Evolutionary conservation across 2,888 invertebrate species (phyloP), one percentile per base, ranked within the genome.

Genomic region (Lasioglossum morio): DNA sequence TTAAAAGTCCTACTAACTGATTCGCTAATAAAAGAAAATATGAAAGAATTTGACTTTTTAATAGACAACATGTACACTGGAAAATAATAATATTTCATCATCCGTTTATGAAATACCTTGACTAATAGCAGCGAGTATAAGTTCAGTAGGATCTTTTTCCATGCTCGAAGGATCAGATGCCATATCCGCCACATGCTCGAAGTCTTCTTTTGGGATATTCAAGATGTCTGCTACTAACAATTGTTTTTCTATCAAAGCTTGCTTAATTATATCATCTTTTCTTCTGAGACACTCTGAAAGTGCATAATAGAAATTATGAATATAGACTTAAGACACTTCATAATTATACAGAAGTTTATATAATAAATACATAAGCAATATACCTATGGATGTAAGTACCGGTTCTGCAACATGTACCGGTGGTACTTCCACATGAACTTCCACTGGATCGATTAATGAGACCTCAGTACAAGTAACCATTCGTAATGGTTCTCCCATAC

Each of bases 351-450:
- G 23, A 23, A 40, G 7, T n/a, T 37, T 40, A 23, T 40, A 70
- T 40, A 40, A 12, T 27, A 48, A 82, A 57, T 16, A 63, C 66
- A 53, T 7, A 70, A 66, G 19, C 34, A 69, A 57, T 30, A 94
- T 96, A 97, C 97, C 97, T 95, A 97, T 96, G 90, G 98, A 97
- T 86, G 98, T 98, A 92, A 98, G 96, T 93, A 97, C 97, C 88
- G 97, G 97, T 94, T 98, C 97, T 34, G 98, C 98, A 80, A 97
- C 97, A 92, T 97, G 97, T 77, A 98, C 97, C 80, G 97, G 97
- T 91, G 97, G 96, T 92, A 97, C 96, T 92, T 97, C 97, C 87
- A 98, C 96, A 92, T 97, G 97, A 92, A 98, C 97, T 95, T 98
- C 97, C 85, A 97, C 96, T 70, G 98, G 97, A 93, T 97, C 97